Base-by-base conservation (phyloP, 2,797 vertebrate genomes). In the Galago senegalensis region DNA sequence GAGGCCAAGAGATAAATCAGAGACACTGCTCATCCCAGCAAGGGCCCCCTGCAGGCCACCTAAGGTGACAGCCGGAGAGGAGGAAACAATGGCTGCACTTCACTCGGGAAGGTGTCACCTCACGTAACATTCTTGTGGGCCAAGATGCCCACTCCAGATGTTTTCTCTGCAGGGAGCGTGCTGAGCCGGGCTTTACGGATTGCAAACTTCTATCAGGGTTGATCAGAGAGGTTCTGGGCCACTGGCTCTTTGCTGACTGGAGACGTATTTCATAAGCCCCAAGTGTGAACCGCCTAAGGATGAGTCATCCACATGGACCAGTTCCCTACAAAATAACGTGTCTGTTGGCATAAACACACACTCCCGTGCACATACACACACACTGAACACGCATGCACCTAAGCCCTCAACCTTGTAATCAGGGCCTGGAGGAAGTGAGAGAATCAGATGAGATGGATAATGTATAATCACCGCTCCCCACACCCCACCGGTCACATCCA, bases 211-310 rank as follows among this genome's bases (percentile, higher is more conserved):
- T 94, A 87, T 97, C 96, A 25, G 77, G 18, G 76, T 18, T 56
- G 97, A 96, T 96, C 97, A 96, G 96, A 37, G 29, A 67, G n/a
- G 65, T 77, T 34, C 93, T 63, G 76, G 81, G 93, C 86, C 70
- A n/a, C 43, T 76, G 86, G 91, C 67, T 72, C 75, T n/a, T 27
- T 0, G 7, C 87, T 76, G 96, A 88, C 37, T n/a, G 82, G 70
- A 95, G 58, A 83, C 29, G 37, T 0, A 29, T 94, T 94, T 91
- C 93, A 7, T 73, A 58, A 95, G 82, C 83, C 49, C 49, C 2
- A 53, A 61, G 69, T 79, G 92, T 56, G 80, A 87, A 80, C 67
- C 86, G 76, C 40, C 56, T 34, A n/a, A n/a, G 25, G 23, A 20
- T 94, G 97, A 97, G 2, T 97, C 94, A 96, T 2, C 16, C 31